Evolutionary conservation across 2,888 invertebrate genomes (phyloP), one percentile per base, ranked within the genome.

Genomic region (Microplitis deprimator): DNA sequence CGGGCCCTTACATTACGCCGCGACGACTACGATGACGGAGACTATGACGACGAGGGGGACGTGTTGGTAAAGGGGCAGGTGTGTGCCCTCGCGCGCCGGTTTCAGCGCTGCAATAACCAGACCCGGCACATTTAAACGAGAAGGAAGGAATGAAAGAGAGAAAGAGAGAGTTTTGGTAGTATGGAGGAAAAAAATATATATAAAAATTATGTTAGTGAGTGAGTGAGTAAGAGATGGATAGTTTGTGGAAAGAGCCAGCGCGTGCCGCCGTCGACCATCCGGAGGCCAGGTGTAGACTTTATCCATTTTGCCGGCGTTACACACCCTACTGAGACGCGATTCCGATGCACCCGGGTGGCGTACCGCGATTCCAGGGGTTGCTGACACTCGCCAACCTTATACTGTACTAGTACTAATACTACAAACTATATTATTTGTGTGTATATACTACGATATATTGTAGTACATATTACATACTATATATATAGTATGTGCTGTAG

Each of bases 221-320:
- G 29, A 64, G 64, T 17, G 70, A 68, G 61, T 71, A 39, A 50
- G 16, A 39, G 38, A 13, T 29, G 67, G 20, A 41, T 59, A 16
- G 16, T 29, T 73, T 41, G 68, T 64, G 65, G 68, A 77, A 76
- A 76, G 79, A 81, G 79, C 79, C 72, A 81, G 81, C 79, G 80
- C 80, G 80, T 79, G 80, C 79, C 79, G 70, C 78, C 80, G 80
- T 81, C 83, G 86, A 87, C 87, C 87, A 87, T 88, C 87, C 87
- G 87, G 87, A 87, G 87, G 85, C 88, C 88, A 88, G 88, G 87
- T 88, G 88, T 87, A 87, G 84, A 85, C 85, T 87, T 87, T 86
- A 87, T 87, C 85, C 87, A 85, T 87, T 87, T 86, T 86, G 86
- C 85, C 84, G 87, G 84, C 84, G 87, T 70, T 77, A 71, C 77